Conservation (phyloP, 2,797 vertebrate genomes). For the Basileuterus tristriatus region DNA sequence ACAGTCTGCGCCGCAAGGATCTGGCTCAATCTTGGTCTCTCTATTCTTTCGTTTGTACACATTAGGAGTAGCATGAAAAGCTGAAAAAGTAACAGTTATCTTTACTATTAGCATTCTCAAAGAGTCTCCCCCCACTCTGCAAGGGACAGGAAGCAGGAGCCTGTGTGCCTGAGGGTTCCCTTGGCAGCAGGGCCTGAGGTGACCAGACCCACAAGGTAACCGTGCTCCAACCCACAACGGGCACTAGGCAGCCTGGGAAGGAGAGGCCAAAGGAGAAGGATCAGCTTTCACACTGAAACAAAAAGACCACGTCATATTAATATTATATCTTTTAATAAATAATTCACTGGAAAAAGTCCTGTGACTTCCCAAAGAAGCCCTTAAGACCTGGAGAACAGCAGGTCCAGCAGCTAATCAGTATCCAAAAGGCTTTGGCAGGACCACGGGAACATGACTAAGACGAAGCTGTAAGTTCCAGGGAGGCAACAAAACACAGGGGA, state of each 20-base stretch:
- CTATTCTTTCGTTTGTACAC: constrained; percentile 96
- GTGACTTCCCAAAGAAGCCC: constrained; percentile 33
- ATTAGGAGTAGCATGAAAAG: constrained; percentile 95
- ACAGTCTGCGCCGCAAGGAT: constrained; percentile 92
- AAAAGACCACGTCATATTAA: neutral
- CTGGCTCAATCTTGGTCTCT: constrained; percentile 93
- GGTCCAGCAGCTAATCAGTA: neutral
- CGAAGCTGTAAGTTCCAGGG: constrained; percentile 28
- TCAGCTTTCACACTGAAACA: constrained; percentile 40
- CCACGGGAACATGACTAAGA: constrained; percentile 16
- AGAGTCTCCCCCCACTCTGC: neutral
- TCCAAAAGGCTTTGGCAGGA: constrained; percentile 20
- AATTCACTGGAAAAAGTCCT: constrained; percentile 39
- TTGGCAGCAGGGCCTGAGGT: accelerated
- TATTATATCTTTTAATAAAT: constrained; percentile 43
- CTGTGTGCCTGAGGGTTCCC: neutral
- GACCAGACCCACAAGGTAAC: neutral
- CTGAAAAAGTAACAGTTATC: constrained; percentile 73
- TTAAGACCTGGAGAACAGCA: constrained; percentile 13
- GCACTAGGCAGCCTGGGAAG: neutral
- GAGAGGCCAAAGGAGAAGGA: neutral
- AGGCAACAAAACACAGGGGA: constrained; percentile 38
- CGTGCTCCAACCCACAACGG: accelerated
- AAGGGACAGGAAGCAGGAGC: neutral
- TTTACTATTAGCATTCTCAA: neutral